A percentile compares a stretch with the other conserved stretches of the same genome.
phyloP scores from a whole-genome alignment of 2,888 invertebrate species.

The Stenotaenia linearis region DNA sequence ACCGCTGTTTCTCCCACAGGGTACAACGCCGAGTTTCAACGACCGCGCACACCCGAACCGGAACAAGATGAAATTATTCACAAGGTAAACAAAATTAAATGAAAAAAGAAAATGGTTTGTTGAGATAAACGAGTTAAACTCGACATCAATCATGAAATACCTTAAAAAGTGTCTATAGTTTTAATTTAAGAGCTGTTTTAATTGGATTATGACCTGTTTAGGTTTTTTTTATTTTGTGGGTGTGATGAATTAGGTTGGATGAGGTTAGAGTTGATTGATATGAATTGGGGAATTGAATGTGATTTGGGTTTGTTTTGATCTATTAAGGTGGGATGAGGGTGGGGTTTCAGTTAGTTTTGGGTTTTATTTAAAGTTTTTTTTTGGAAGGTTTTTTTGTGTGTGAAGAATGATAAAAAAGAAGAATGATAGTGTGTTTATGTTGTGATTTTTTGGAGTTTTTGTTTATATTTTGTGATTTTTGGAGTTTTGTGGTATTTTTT shows the following conservation, averaged over 20 bases:
- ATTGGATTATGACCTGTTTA: background rate
- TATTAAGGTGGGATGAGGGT: no score
- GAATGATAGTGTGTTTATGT: no score
- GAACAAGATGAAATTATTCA: slow-evolving; percentile 28
- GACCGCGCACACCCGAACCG: slow-evolving; percentile 14
- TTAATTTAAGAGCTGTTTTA: background rate
- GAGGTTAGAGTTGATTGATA: no score
- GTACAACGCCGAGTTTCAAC: background rate
- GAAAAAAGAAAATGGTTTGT: background rate
- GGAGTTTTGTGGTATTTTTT: no score
- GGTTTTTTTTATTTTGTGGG: background rate
- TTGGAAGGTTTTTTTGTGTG: no score
- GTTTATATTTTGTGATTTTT: no score
- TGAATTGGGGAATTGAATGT: no score
- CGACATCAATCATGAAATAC: background rate
- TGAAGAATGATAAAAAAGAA: no score
- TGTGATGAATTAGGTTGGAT: background rate
- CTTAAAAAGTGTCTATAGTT: background rate
- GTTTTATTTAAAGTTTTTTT: no score
- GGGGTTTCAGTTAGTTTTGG: no score
- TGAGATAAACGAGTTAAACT: background rate
- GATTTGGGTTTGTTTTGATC: no score
- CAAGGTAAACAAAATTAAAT: slow-evolving; percentile 2
- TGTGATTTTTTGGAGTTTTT: no score
- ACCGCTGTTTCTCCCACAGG: slow-evolving; percentile 24